Conservation (phyloP, 1,140 invertebrate genomes). For the Drosophila funebris region DNA sequence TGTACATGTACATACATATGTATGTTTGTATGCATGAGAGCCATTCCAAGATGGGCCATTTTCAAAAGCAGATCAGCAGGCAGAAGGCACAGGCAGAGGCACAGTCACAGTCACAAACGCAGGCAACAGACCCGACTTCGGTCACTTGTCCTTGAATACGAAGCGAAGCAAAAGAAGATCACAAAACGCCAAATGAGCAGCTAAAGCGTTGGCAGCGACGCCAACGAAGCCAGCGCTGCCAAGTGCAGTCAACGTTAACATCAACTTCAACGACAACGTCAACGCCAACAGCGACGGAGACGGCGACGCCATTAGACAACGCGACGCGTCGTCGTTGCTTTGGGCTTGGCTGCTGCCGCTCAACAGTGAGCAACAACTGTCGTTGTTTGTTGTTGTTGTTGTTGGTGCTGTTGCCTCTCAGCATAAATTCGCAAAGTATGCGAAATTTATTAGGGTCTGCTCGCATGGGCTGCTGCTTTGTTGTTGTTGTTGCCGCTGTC, state of each 20-base stretch:
- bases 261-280: slow-evolving; percentile 4
- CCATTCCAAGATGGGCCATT: not conserved
- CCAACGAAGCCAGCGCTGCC: slow-evolving; percentile 15
- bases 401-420: slow-evolving; percentile 65
- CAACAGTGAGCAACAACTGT: slow-evolving; percentile 65
- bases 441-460: slow-evolving; percentile 81
- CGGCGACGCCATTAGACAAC: slow-evolving; percentile 55
- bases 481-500: slow-evolving; percentile 42
- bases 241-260: slow-evolving; percentile 20
- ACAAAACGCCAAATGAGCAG: slow-evolving; percentile 56
- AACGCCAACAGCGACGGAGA: not conserved
- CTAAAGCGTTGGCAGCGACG: slow-evolving; percentile 16
- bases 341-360: slow-evolving; percentile 42
- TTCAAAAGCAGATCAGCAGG: slow-evolving; percentile 7
- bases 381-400: slow-evolving; percentile 41
- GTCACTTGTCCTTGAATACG: slow-evolving; percentile 75
- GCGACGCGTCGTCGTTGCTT: slow-evolving; percentile 28
- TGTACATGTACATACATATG: not conserved
- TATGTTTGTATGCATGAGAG: not conserved
- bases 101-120: slow-evolving; percentile 7
- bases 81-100: not conserved
- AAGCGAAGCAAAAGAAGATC: slow-evolving; percentile 56
- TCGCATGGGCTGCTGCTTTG: slow-evolving; percentile 56
- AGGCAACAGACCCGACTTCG: slow-evolving; percentile 24
- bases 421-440: slow-evolving; percentile 82